Percentiles rank a stretch among this genome's conserved stretches.
Conservation (phyloP, 2,113 vertebrate species). For the Suricata suricatta region DNA sequence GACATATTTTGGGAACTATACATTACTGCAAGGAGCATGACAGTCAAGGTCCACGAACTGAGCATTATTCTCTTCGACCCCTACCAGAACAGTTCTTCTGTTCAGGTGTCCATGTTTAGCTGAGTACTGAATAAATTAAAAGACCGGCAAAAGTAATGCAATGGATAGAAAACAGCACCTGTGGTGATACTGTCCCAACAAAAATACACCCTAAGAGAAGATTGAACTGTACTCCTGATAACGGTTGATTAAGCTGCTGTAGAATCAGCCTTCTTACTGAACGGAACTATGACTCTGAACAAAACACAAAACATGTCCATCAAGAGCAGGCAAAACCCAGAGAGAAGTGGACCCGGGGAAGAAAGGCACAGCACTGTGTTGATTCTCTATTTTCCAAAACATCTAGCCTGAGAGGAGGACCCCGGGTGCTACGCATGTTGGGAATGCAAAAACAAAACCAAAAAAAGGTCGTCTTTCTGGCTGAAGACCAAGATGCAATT, state of each 20-base stretch:
- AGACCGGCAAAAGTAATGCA: background rate
- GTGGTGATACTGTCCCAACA: background rate
- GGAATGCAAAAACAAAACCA: background rate
- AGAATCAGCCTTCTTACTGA: background rate
- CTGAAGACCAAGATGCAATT: background rate
- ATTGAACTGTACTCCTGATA: background rate
- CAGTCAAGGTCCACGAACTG: background rate
- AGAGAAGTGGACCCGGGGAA: background rate
- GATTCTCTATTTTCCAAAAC: background rate
- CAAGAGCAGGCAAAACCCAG: background rate
- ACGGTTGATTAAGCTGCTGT: background rate
- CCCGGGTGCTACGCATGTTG: background rate
- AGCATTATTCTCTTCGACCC: background rate
- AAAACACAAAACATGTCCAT: background rate
- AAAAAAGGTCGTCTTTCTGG: background rate
- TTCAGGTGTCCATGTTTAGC: background rate
- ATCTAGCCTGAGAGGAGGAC: background rate
- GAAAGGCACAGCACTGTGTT: background rate
- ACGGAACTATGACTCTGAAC: background rate
- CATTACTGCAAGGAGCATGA: background rate
- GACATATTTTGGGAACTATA: background rate
- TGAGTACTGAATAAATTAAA: background rate
- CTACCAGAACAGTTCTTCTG: background rate
- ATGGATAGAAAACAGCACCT: background rate
- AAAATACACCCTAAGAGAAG: background rate